Percentiles rank a stretch among this genome's conserved stretches.
These are phyloP conservation scores for Laterallus jamaicensis DNA, from an alignment of 2,113 vertebrate genomes.

Conservation along the genomic window DNA sequence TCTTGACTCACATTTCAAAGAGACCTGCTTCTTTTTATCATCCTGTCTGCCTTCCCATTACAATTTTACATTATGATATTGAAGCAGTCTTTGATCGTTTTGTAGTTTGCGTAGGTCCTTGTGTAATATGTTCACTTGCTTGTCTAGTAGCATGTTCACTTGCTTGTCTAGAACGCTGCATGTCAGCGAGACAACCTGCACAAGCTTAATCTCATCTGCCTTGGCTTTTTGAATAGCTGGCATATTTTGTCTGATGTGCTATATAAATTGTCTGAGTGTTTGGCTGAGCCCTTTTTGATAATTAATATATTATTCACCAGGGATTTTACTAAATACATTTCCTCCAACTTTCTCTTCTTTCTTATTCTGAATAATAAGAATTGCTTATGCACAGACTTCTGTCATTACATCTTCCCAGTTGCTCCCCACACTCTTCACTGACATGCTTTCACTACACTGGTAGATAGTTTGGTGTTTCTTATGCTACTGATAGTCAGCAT, in stretches of 20 bases:
- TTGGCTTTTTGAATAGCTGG: conserved; percentile 11
- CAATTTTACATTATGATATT: conserved; percentile 70
- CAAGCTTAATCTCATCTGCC: conserved; percentile 29
- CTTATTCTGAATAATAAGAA: background rate
- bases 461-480: background rate
- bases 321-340: conserved; percentile 19
- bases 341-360: background rate
- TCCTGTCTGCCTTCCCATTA: conserved; percentile 57
- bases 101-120: conserved; percentile 63
- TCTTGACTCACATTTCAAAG: conserved; percentile 66
- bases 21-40: conserved; percentile 69
- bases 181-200: conserved; percentile 46
- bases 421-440: background rate
- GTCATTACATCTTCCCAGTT: background rate
- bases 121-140: conserved; percentile 48
- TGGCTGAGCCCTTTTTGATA: conserved; percentile 26
- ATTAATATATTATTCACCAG: conserved; percentile 18
- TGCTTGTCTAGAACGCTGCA: conserved; percentile 34
- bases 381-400: background rate
- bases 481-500: background rate
- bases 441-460: background rate
- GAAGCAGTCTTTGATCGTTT: conserved; percentile 69
- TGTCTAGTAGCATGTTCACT: conserved; percentile 45
- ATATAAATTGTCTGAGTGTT: conserved; percentile 17
- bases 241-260: conserved; percentile 45